These are phyloP conservation scores for Micrasema longulum DNA, from an alignment of 1,140 invertebrate species.

Conservation along the genomic window DNA sequence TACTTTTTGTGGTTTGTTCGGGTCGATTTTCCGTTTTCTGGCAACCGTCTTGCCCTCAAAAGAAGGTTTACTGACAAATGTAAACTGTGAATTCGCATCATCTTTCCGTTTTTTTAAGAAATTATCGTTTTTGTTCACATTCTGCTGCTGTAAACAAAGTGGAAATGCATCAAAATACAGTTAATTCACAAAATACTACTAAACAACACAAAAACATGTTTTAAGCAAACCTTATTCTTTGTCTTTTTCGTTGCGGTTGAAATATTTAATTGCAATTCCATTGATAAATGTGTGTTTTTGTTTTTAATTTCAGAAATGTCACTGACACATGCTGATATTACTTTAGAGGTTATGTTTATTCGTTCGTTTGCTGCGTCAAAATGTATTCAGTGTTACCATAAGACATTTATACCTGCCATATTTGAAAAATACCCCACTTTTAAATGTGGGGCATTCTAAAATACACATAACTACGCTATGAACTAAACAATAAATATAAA, in stretches of 20 bases:
- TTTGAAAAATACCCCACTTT: too few relatives aligned
- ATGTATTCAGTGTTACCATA: slow-evolving; percentile 5
- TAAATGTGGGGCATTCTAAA: too few relatives aligned
- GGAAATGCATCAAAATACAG: too few relatives aligned
- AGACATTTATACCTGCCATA: too few relatives aligned
- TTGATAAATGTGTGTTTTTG: slow-evolving; percentile 26
- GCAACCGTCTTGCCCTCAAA: slow-evolving; percentile 65
- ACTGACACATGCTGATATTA: slow-evolving; percentile 37
- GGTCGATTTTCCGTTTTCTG: slow-evolving; percentile 59
- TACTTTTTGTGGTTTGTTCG: slow-evolving; percentile 39
- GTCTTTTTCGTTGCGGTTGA: slow-evolving; percentile 16
- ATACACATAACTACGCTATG: too few relatives aligned
- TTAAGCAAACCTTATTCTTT: slow-evolving; percentile 44
- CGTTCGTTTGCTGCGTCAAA: not conserved
- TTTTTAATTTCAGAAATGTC: slow-evolving; percentile 26
- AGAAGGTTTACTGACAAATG: slow-evolving; percentile 62
- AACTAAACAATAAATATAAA: too few relatives aligned
- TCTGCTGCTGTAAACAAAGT: slow-evolving; percentile 33
- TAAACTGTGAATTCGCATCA: slow-evolving; percentile 49
- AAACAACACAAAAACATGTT: not conserved
- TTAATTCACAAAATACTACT: not conserved
- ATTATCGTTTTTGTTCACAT: slow-evolving; percentile 29
- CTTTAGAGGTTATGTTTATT: slow-evolving; percentile 41
- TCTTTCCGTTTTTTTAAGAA: not conserved
- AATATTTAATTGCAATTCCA: slow-evolving; percentile 52